Evolutionary conservation across 2,113 vertebrate species (phyloP), one percentile per base, ranked within the genome.

Genomic region (Lepus timidus): DNA sequence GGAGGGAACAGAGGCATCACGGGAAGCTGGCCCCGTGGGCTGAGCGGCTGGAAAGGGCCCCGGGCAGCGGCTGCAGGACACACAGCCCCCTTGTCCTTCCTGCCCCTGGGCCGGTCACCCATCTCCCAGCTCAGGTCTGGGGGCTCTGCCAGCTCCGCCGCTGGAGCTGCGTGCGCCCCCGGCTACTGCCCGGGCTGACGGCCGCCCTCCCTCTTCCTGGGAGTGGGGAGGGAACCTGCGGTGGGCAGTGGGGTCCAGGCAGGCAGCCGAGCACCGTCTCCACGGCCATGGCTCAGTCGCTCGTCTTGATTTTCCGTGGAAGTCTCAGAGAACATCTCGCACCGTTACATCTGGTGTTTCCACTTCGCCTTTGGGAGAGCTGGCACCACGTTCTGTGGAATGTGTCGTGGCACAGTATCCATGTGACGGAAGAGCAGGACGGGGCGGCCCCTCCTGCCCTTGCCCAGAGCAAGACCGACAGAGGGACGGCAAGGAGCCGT

Each of bases 101-200:
- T 4, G 17, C 23, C 71, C 6, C 0, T 1, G n/a, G 20, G 39
- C 68, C 17, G 6, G 36, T 44, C 7, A 7, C 67, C 44, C 7
- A 44, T 9, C 20, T 36, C 79, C 64, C 10, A 10, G 33, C 25
- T 4, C 13, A 44, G 71, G 17, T 14, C 13, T 25, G 29, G 78
- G 49, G 31, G 3, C 19, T 2, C 58, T 49, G 19, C 12, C 23
- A 23, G 36, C 8, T 3, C 33, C 16, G 4, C 17, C 36, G 4
- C 62, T 25, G 39, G 6, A 61, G 4, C 74, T 11, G 19, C 44
- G 44, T 0, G 0, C 0, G 3, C 20, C 0, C 14, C 22, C 19
- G 55, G 55, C 39, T 9, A 2, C 12, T 4, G 1, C 14, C 65
- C 9, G 7, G 16, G 20, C 23, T 49, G 4, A 14, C 70, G 4